Evolutionary conservation across 1,140 invertebrate genomes (phyloP), one percentile per base, ranked within the genome.

Genomic region (Cheumatopsyche charites): DNA sequence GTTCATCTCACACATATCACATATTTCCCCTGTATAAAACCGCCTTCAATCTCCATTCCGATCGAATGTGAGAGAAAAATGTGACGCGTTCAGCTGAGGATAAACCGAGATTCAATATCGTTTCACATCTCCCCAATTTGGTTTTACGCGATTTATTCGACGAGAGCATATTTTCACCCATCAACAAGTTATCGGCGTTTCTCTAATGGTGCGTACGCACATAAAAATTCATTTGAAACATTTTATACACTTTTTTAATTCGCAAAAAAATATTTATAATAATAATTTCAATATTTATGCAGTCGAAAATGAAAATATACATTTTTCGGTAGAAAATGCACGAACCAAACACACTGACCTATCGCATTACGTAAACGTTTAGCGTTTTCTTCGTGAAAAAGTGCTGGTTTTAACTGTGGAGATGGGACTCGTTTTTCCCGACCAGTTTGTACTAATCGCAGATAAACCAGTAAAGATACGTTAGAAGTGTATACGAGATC

Each of bases 21-120:
- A 58, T 58, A 58, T 58, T 58, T 58, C 21, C 21, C 55, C 21
- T 9, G 3, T 9, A 36, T 36, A 36, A 9, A 36, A 58, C 19
- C 47, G 19, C 12, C 55, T 58, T 58, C 55, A 58, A 58, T 58
- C 55, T 26, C 55, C 23, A 58, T 58, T 58, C 23, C 21, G 17
- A 23, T 13, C 2, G 21, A 19, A 58, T 25, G 55, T 25, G 55
- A 25, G 23, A 58, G 55, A 58, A 26, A 58, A 58, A 58, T 58
- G 55, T 12, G 55, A 25, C 17, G 21, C 19, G 49, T 17, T 5
- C 17, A 55, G 13, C 6, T 23, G 12, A 17, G 43, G 49, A 55
- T 55, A 58, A 58, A 58, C 55, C 49, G 55, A 26, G 55, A 58
- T 58, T 58, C 55, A 58, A 58, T 58, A 58, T 58, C 55, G 55